Evolutionary conservation across 2,797 vertebrate genomes (phyloP).

Genomic region (Poeciliopsis presidionis): DNA sequence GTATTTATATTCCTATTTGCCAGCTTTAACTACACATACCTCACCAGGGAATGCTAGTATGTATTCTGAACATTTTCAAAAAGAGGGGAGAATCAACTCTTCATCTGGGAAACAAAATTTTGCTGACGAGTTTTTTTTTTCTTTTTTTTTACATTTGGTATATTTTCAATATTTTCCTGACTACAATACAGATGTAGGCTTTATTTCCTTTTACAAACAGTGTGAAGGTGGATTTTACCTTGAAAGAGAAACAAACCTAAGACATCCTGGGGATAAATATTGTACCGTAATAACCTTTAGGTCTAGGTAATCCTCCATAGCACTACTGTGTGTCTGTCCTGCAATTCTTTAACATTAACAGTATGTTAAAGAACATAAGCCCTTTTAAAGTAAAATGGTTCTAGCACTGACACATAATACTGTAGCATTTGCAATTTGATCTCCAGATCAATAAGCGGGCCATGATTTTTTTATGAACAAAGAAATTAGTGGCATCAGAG

Average conservation of each 20-base stretch:
- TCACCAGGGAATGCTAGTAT: background rate
- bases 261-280: background rate
- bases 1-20: background rate
- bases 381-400: background rate
- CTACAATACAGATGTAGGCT: background rate
- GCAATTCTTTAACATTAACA: background rate
- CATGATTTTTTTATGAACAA: background rate
- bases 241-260: background rate
- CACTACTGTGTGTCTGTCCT: background rate
- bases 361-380: background rate
- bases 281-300: background rate
- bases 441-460: background rate
- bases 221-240: background rate
- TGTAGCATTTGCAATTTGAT: background rate
- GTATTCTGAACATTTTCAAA: background rate
- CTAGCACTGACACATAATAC: background rate
- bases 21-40: background rate
- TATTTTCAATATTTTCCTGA: background rate
- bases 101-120: background rate
- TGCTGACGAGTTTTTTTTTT: background rate
- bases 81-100: background rate
- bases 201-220: background rate
- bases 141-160: background rate
- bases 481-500: background rate
- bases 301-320: background rate